Conservation (phyloP, 2,888 invertebrate genomes). For the Sicus ferrugineus region DNA sequence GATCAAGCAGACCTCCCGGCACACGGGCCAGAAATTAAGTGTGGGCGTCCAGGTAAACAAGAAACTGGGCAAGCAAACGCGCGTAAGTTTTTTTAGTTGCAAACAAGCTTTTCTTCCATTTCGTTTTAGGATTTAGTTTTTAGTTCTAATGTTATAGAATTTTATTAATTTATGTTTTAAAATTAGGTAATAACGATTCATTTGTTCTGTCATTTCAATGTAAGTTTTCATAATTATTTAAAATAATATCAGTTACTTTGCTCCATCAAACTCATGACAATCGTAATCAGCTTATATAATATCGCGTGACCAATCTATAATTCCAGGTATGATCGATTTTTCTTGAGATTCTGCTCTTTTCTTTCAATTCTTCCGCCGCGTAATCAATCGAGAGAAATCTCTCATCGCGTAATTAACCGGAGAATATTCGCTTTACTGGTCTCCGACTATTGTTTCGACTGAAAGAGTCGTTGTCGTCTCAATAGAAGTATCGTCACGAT, state of each 20-base stretch:
- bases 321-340: neutral
- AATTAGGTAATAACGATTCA: constrained; percentile 10
- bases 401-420: no score
- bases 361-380: neutral
- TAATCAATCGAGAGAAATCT: no score
- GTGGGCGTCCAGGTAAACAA: constrained; percentile 87
- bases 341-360: neutral
- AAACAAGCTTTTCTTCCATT: constrained; percentile 42
- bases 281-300: constrained; percentile 8
- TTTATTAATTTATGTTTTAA: constrained; percentile 28
- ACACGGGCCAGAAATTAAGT: constrained; percentile 80
- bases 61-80: constrained; percentile 70
- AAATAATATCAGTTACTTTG: constrained; percentile 10
- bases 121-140: constrained; percentile 44
- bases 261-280: constrained; percentile 14
- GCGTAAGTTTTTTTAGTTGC: constrained; percentile 73
- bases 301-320: neutral
- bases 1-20: constrained; percentile 91
- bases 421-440: no score
- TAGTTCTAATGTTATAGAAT: constrained; percentile 38
- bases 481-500: no score
- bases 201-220: no score
- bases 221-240: constrained; percentile 1
- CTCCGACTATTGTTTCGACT: no score
- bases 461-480: no score